Percentiles rank a stretch among this genome's conserved stretches.
phyloP scores from a whole-genome alignment of 2,113 vertebrate genomes.

The Caloenas nicobarica region DNA sequence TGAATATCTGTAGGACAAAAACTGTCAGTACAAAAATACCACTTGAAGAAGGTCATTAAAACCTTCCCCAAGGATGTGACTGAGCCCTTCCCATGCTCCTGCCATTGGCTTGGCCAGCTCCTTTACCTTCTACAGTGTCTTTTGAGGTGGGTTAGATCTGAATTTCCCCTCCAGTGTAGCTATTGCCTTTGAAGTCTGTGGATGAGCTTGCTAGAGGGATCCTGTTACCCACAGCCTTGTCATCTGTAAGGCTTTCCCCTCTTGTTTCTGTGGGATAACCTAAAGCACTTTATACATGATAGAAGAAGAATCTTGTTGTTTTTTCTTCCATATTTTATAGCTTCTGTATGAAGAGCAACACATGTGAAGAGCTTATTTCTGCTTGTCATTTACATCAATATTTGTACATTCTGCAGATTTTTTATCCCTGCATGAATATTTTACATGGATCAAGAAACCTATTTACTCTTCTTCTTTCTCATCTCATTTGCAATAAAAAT shows the following conservation, averaged over 20 bases:
- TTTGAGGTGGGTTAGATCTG: not conserved
- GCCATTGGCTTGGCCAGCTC: not conserved
- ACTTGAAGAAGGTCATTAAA: not conserved
- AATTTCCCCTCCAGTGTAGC: not conserved
- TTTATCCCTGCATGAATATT: not conserved
- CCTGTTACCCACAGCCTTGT: not conserved
- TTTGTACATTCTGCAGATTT: not conserved
- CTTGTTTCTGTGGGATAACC: not conserved
- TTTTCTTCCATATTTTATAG: not conserved
- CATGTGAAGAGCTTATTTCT: not conserved
- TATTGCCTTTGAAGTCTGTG: not conserved
- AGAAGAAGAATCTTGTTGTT: not conserved
- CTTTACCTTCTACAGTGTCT: not conserved
- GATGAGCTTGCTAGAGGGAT: not conserved
- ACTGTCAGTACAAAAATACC: not conserved
- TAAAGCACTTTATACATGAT: not conserved
- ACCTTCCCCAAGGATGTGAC: not conserved
- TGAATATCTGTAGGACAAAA: not conserved
- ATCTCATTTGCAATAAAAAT: not conserved
- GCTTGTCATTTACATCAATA: not conserved
- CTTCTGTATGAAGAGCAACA: not conserved
- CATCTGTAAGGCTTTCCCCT: not conserved
- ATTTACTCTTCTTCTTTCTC: conserved; percentile 22
- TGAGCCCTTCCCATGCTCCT: not conserved
- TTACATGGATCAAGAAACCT: conserved; percentile 16